Base-by-base conservation (phyloP, 2,113 vertebrate genomes). In the Ictidomys tridecemlineatus region DNA sequence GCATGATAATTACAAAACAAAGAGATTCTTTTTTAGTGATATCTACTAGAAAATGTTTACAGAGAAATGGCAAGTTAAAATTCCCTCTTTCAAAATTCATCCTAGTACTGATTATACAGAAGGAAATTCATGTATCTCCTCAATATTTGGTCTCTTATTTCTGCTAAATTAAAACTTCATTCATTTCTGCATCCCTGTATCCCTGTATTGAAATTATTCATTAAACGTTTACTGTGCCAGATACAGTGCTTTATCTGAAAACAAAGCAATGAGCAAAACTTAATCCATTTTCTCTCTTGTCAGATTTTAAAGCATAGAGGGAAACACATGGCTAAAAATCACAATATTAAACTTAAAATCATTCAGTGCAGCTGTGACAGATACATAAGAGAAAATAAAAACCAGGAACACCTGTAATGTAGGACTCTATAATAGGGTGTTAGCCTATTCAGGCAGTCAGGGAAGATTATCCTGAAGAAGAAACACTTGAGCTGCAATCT, bases 1-100 rank as follows among this genome's bases (percentile, higher is more conserved):
- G 73, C 70, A 73, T 74, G 48, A 74, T 96, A 94, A 97, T 91
- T 95, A 83, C 51, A 76, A 97, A 79, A 97, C 61, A 45, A 39
- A 94, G 80, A 13, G 24, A 94, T 61, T 86, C 28, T 93, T 95
- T 51, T 65, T 61, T 48, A 84, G 26, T 56, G 12, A 69, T 61
- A 8, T 4, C 61, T 80, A 84, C 32, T 74, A 85, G 91, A 86
- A 94, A 67, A 74, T 91, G 53, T 95, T 69, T 87, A 24, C 11
- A 70, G 48, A 42, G 20, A 67, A 89, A 82, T 32, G 2, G 8
- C 8, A 89, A 77, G n/a, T 91, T 37, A 67, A 63, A 69, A 67
- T 82, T 53, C 2, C 39, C 58, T 22, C n/a, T 89, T 92, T 85
- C 42, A 93, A 87, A 97, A 82, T 80, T 58, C 14, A 37, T 37